These are phyloP conservation scores for Zoroaster sp. DNA, from an alignment of 53 echinoderm and acorn worm species.

Conservation along the genomic window DNA sequence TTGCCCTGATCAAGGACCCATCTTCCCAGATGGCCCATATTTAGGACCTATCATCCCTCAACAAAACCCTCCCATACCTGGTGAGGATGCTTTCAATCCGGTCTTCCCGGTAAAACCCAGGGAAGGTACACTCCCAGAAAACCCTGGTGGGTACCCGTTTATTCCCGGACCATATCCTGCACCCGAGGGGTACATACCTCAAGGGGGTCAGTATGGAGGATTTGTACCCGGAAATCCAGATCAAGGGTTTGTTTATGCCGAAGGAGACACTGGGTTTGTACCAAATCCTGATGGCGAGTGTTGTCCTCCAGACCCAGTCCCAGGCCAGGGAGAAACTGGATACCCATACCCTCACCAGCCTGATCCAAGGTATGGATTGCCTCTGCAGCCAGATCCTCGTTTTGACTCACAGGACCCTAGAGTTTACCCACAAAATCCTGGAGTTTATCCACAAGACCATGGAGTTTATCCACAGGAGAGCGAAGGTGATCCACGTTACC, in stretches of 20 bases:
- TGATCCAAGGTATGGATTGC: neutral
- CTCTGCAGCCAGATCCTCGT: neutral
- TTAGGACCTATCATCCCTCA: constrained; percentile 18
- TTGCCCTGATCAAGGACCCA: constrained; percentile 9
- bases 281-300: constrained; percentile 8
- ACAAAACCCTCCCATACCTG: neutral
- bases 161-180: neutral
- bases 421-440: neutral
- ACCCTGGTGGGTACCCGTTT: neutral
- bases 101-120: neutral
- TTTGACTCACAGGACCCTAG: neutral
- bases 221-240: constrained; percentile 11
- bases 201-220: neutral
- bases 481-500: neutral
- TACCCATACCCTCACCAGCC: constrained; percentile 23
- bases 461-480: neutral
- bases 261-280: constrained; percentile 1
- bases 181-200: constrained; percentile 14
- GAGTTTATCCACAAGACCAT: neutral
- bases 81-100: neutral
- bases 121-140: neutral
- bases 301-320: constrained; percentile 28
- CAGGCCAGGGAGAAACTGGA: constrained; percentile 10
- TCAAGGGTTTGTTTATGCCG: constrained; percentile 28
- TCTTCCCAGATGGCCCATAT: neutral